A percentile compares a stretch with the other conserved stretches of the same genome.
Evolutionary conservation across 1,140 invertebrate species (phyloP).

Genomic region (Catajapyx aquilonaris): DNA sequence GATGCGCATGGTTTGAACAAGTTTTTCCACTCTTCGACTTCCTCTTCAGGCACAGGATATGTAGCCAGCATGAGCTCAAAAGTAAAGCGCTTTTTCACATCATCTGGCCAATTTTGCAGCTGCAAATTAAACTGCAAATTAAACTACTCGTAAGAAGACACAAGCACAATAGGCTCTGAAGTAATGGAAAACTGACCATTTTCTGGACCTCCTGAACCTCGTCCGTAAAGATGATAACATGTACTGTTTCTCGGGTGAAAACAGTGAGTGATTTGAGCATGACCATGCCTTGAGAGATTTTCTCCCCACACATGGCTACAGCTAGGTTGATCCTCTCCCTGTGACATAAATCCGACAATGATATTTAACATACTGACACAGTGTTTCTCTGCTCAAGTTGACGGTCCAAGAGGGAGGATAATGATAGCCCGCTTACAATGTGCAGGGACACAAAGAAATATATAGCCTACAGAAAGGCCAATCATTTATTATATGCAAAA

Average conservation of each 20-base stretch:
- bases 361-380: too few relatives aligned
- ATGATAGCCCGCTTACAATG: too few relatives aligned
- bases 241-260: slow-evolving; percentile 38
- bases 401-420: too few relatives aligned
- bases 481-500: too few relatives aligned
- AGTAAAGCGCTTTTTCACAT: slow-evolving; percentile 38
- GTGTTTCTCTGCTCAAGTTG: too few relatives aligned
- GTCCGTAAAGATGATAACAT: slow-evolving; percentile 63
- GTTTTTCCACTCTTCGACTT: slow-evolving; percentile 54
- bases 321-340: too few relatives aligned
- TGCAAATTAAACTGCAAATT: slow-evolving; percentile 13
- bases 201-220: slow-evolving; percentile 44
- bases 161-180: neutral
- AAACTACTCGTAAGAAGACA: too few relatives aligned
- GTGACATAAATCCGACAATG: too few relatives aligned
- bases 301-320: slow-evolving; percentile 46
- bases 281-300: slow-evolving; percentile 51
- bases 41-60: slow-evolving; percentile 50
- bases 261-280: slow-evolving; percentile 74
- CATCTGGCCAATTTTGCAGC: slow-evolving; percentile 42
- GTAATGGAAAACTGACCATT: slow-evolving; percentile 35
- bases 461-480: too few relatives aligned
- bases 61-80: slow-evolving; percentile 51
- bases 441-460: too few relatives aligned
- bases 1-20: slow-evolving; percentile 84